Conservation (phyloP, 2,113 vertebrate species). For the Bos javanicus region DNA sequence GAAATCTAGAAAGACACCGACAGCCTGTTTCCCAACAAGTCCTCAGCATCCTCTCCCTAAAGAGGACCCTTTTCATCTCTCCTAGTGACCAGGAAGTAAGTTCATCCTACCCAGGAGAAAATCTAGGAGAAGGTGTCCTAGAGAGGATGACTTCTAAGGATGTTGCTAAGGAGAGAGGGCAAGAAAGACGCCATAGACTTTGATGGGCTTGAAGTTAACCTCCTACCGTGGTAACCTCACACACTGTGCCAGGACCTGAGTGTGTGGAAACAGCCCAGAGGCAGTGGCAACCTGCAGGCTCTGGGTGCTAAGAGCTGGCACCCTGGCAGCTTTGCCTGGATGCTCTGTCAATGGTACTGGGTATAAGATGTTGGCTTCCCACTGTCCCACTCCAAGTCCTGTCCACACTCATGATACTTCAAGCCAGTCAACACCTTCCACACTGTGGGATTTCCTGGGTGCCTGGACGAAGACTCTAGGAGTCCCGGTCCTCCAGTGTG, state of each 20-base stretch:
- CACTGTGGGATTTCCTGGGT: neutral
- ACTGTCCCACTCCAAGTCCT: neutral
- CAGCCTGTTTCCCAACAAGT: neutral
- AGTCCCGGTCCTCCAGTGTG: neutral
- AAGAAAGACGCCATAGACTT: neutral
- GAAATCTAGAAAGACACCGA: neutral
- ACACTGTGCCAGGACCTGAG: neutral
- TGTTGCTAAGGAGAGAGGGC: neutral
- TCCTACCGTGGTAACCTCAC: neutral
- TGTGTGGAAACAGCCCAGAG: neutral
- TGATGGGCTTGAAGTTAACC: neutral
- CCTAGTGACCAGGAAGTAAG: neutral
- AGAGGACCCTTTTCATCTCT: neutral
- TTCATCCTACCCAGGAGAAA: neutral
- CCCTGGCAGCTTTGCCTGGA: neutral
- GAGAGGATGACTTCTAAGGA: neutral
- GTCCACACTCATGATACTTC: neutral
- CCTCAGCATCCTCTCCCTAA: neutral
- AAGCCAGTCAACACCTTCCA: neutral
- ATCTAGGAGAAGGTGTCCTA: neutral
- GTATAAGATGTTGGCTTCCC: neutral
- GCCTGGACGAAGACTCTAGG: neutral
- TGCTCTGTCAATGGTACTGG: neutral
- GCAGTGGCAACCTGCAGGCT: neutral
- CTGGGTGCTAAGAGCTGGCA: accelerated